phyloP scores from a whole-genome alignment of 2,797 vertebrate species.

The Megalops cyprinoides region DNA sequence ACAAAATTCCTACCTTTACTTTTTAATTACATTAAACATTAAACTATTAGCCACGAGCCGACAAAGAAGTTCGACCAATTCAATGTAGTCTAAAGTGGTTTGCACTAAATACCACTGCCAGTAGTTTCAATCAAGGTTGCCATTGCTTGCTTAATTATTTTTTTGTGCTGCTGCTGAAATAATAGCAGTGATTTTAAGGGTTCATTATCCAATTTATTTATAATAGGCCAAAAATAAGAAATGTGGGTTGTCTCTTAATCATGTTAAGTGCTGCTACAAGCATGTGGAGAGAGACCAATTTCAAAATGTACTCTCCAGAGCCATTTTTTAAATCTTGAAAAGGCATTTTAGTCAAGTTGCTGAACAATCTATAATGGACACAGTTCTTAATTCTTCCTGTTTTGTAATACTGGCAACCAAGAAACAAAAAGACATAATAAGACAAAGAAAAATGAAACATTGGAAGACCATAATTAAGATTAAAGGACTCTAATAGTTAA shows the following conservation, averaged over 20 bases:
- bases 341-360: constrained; percentile 41
- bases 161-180: background rate
- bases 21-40: background rate
- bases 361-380: constrained; percentile 43
- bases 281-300: constrained; percentile 29
- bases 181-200: constrained; percentile 20
- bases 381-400: constrained; percentile 44
- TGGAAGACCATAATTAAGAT: constrained; percentile 72
- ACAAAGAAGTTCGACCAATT: background rate
- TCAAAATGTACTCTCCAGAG: constrained; percentile 29
- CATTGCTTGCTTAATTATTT: constrained; percentile 9
- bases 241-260: constrained; percentile 46
- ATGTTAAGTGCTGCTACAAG: constrained; percentile 44
- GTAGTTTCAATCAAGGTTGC: background rate
- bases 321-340: constrained; percentile 49
- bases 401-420: constrained; percentile 40
- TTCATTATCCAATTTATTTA: constrained; percentile 29
- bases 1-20: background rate
- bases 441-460: constrained; percentile 71
- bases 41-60: background rate
- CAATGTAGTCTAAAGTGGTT: constrained; percentile 30
- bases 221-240: constrained; percentile 43
- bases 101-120: constrained; percentile 36
- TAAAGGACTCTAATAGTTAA: constrained; percentile 71
- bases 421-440: constrained; percentile 64